These are phyloP conservation scores for Phocides pigmalion DNA, from an alignment of 1,140 invertebrate genomes.

Conservation along the genomic window DNA sequence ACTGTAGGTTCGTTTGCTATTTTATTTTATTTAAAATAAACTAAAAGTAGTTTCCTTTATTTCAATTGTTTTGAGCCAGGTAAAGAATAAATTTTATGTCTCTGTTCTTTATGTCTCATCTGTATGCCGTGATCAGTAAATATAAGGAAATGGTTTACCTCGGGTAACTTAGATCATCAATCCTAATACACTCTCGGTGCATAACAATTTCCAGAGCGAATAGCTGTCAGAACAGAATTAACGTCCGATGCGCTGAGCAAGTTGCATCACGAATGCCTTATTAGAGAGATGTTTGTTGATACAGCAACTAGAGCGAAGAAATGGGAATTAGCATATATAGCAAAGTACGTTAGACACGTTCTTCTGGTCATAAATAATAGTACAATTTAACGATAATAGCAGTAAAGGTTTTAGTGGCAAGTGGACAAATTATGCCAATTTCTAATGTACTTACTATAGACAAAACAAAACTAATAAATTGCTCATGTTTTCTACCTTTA, in stretches of 20 bases:
- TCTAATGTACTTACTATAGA: too few relatives aligned
- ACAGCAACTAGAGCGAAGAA: conserved; percentile 18
- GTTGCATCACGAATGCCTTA: conserved; percentile 32
- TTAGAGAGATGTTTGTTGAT: conserved; percentile 32
- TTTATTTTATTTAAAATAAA: too few relatives aligned
- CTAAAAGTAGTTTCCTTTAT: too few relatives aligned
- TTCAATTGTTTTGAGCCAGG: too few relatives aligned
- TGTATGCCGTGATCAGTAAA: background rate
- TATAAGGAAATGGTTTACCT: conserved; percentile 7
- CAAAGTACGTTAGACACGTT: background rate
- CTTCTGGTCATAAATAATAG: too few relatives aligned
- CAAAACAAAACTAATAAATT: too few relatives aligned
- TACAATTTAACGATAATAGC: too few relatives aligned
- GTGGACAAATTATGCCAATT: too few relatives aligned
- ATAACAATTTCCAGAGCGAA: conserved; percentile 28
- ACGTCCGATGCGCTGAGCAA: conserved; percentile 27
- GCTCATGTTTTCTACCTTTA: too few relatives aligned
- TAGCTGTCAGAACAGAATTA: conserved; percentile 31
- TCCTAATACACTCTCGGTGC: conserved; percentile 29
- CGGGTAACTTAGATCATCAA: conserved; percentile 28
- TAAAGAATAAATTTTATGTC: background rate
- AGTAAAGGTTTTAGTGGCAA: too few relatives aligned
- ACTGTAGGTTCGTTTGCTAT: too few relatives aligned
- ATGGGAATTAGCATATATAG: conserved; percentile 6
- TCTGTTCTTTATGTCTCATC: background rate